phyloP scores from a whole-genome alignment of 2,888 invertebrate species.

The Clanis bilineata region DNA sequence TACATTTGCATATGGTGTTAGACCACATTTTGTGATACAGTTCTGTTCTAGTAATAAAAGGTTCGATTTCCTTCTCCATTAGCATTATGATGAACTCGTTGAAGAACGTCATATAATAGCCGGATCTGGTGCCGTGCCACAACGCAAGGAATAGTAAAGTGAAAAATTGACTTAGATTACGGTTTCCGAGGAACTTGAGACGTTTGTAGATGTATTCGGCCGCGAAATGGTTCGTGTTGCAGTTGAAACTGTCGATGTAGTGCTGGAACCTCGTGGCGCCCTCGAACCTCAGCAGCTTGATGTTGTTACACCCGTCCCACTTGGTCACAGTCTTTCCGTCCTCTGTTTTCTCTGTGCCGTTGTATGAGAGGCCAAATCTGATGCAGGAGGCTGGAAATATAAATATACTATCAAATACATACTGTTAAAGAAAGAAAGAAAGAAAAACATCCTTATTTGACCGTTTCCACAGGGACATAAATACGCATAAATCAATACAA shows the following conservation, averaged over 20 bases:
- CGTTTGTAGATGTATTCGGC: conserved; percentile 97
- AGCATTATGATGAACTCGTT: conserved; percentile 95
- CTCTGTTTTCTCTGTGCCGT: conserved; percentile 85
- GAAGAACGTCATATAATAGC: conserved; percentile 96
- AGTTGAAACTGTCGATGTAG: conserved; percentile 96
- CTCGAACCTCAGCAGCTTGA: conserved; percentile 91
- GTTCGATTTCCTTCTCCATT: conserved; percentile 89
- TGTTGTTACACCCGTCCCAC: conserved; percentile 96
- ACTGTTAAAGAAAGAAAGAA: no score
- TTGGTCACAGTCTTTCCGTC: conserved; percentile 41
- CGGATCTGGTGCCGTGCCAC: conserved; percentile 98
- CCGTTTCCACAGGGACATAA: no score
- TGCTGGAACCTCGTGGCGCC: conserved; percentile 91
- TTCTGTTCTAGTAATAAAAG: conserved; percentile 77
- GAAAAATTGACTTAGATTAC: conserved; percentile 89
- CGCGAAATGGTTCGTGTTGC: conserved; percentile 97
- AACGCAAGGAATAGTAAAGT: conserved; percentile 94
- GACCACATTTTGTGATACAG: conserved; percentile 70
- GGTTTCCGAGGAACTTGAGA: conserved; percentile 93
- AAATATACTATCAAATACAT: no score
- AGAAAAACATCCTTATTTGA: no score
- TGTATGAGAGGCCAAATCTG: conserved; percentile 90
- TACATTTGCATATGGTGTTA: conserved; percentile 54
- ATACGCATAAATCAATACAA: no score
- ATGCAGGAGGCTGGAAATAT: conserved; percentile 71